A percentile compares a stretch with the other conserved stretches of the same genome.
These are phyloP conservation scores for Sorex araneus DNA, from an alignment of 2,113 vertebrate species.

Conservation along the genomic window DNA sequence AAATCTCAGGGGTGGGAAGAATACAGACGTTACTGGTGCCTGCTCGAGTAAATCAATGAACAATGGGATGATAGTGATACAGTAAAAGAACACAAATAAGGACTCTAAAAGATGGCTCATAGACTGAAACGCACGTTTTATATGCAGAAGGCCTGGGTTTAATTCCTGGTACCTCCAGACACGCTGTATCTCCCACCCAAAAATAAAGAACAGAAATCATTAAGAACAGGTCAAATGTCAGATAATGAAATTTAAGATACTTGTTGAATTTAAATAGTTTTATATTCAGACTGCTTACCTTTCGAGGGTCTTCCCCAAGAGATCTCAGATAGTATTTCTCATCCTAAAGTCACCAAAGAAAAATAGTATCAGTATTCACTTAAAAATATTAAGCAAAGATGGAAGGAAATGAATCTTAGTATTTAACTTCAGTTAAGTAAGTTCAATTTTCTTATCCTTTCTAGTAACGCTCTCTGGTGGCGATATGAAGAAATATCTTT, in stretches of 20 bases:
- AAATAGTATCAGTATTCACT: slow-evolving; percentile 42
- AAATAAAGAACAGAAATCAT: neutral
- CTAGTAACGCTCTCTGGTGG: slow-evolving; percentile 83
- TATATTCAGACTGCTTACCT: slow-evolving; percentile 89
- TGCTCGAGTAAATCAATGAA: no score
- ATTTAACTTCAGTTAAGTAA: slow-evolving; percentile 60
- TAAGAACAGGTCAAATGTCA: neutral
- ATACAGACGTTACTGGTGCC: no score
- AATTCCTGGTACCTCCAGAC: no score
- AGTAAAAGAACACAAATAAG: neutral
- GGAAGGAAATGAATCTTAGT: slow-evolving; percentile 61
- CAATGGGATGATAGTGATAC: no score
- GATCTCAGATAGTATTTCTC: slow-evolving; percentile 98
- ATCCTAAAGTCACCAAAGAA: slow-evolving; percentile 89
- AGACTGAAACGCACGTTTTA: no score
- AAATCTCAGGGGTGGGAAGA: no score
- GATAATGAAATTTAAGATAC: neutral
- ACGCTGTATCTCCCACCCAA: no score
- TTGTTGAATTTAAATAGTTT: neutral
- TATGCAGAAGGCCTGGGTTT: no score
- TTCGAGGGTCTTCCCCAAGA: slow-evolving; percentile 95
- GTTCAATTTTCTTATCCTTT: slow-evolving; percentile 72
- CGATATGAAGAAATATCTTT: slow-evolving; percentile 70
- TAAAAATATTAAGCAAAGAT: slow-evolving; percentile 59
- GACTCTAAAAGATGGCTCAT: no score